A percentile compares a stretch with the other conserved stretches of the same genome.
Conservation (phyloP, 2,888 invertebrate species). For the Troides aeacus region DNA sequence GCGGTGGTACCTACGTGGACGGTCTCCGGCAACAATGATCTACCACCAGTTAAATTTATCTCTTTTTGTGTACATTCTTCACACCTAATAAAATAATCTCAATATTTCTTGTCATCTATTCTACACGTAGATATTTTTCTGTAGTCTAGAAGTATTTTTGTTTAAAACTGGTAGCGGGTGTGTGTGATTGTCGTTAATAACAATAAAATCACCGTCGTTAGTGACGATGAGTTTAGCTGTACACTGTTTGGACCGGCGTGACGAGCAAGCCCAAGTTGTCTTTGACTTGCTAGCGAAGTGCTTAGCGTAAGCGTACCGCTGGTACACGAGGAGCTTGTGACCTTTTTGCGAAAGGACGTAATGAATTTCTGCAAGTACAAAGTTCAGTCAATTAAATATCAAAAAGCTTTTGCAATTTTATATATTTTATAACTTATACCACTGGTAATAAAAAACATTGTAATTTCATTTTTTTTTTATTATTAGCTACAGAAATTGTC, state of each 20-base stretch:
- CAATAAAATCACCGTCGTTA: conserved; percentile 46
- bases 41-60: too few relatives aligned
- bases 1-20: too few relatives aligned
- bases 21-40: too few relatives aligned
- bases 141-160: neutral
- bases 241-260: conserved; percentile 62
- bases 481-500: neutral
- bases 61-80: too few relatives aligned
- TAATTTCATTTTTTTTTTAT: neutral
- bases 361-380: conserved; percentile 57
- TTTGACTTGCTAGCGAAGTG: conserved; percentile 52
- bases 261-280: conserved; percentile 63
- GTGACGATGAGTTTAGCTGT: conserved; percentile 55
- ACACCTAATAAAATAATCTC: neutral
- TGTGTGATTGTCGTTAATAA: conserved; percentile 51
- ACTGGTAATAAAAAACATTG: neutral
- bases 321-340: conserved; percentile 54
- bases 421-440: neutral
- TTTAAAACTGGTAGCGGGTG: conserved; percentile 63
- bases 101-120: neutral
- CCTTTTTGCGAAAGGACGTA: conserved; percentile 66
- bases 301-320: conserved; percentile 59
- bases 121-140: neutral
- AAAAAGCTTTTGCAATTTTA: neutral
- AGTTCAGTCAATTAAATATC: neutral